Conservation (phyloP, 2,797 vertebrate species). For the Oreochromis mossambicus region DNA sequence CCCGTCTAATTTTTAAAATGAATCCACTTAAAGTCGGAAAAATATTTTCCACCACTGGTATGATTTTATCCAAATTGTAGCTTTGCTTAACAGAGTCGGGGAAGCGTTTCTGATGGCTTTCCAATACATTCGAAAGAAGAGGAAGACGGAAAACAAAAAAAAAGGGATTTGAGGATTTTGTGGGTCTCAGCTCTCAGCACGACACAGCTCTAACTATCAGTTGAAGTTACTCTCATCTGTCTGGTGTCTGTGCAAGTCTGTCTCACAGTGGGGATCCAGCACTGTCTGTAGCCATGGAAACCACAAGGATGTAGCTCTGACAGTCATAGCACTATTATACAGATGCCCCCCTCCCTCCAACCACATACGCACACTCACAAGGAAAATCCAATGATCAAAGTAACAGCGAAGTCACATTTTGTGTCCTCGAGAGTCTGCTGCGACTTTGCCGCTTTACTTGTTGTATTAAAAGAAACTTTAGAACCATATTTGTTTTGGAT, state of each 20-base stretch:
- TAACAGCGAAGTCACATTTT: neutral
- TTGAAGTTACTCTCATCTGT: conserved; percentile 37
- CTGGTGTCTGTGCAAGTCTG: conserved; percentile 24
- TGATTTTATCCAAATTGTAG: conserved; percentile 15
- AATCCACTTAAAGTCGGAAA: neutral
- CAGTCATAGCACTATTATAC: conserved; percentile 1
- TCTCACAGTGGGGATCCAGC: conserved; percentile 34
- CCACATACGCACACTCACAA: neutral
- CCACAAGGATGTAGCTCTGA: conserved; percentile 44
- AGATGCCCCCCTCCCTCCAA: neutral
- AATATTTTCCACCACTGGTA: neutral
- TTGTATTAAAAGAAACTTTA: neutral
- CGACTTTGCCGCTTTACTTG: neutral
- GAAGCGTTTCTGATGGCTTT: neutral
- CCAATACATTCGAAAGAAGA: neutral
- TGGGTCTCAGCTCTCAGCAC: conserved; percentile 24
- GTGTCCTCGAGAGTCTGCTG: neutral
- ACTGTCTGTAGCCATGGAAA: conserved; percentile 75
- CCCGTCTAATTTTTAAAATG: neutral
- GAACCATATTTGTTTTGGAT: neutral
- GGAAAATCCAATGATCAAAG: conserved; percentile 23
- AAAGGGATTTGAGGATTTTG: conserved; percentile 17
- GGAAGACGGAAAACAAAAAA: neutral
- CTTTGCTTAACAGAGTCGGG: neutral
- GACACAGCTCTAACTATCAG: conserved; percentile 20